These are phyloP conservation scores for Sporophila hypoxantha DNA, from an alignment of 2,113 vertebrate species.

Conservation along the genomic window DNA sequence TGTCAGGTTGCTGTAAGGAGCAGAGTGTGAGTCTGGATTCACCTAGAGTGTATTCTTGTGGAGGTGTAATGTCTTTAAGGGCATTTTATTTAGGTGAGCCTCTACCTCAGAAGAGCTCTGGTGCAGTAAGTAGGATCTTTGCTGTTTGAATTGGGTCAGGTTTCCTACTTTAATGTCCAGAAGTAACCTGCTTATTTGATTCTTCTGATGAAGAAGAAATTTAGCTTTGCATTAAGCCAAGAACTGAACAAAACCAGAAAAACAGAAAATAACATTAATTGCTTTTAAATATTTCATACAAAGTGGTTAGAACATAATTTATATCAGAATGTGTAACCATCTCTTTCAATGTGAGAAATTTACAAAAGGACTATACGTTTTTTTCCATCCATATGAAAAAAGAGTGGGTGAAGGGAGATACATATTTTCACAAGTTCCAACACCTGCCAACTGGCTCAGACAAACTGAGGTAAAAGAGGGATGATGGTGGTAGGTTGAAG, in stretches of 20 bases:
- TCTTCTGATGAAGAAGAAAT: neutral
- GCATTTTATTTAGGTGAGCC: neutral
- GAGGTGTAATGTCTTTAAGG: neutral
- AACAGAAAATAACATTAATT: neutral
- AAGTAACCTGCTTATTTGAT: neutral
- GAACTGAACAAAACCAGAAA: neutral
- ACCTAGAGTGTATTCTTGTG: neutral
- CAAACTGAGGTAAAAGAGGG: conserved; percentile 2
- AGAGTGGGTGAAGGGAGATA: conserved; percentile 2
- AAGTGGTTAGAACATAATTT: neutral
- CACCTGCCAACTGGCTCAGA: conserved; percentile 5
- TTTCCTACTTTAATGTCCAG: neutral
- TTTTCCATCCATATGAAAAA: neutral
- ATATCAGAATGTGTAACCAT: neutral
- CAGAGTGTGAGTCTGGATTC: neutral
- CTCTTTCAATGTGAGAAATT: neutral
- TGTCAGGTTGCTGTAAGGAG: neutral
- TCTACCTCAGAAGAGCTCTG: neutral
- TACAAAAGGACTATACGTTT: neutral
- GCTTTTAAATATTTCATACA: neutral
- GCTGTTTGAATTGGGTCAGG: neutral
- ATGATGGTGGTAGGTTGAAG: neutral
- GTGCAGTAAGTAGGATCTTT: neutral
- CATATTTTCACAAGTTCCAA: neutral
- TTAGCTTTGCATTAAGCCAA: neutral